These are phyloP conservation scores for Phymastichus coffea DNA, from an alignment of 1,140 invertebrate genomes.

Conservation along the genomic window DNA sequence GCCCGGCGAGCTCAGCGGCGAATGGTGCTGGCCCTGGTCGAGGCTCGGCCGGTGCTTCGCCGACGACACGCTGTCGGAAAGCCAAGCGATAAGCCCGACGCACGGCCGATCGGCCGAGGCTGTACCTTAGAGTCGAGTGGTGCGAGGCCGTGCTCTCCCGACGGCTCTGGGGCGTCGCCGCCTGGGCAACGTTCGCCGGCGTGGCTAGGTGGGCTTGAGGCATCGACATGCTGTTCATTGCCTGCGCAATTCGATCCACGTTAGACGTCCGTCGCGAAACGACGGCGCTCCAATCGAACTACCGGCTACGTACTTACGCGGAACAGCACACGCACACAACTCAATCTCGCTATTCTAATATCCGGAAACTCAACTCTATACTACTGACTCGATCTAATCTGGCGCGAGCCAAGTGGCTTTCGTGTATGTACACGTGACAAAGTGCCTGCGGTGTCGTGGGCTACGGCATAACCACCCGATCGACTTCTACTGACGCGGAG, in stretches of 20 bases:
- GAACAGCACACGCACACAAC: no score
- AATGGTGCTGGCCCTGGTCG: constrained; percentile 31
- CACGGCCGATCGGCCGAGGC: constrained; percentile 21
- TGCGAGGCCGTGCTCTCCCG: constrained; percentile 65
- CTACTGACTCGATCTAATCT: no score
- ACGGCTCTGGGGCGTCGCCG: constrained; percentile 50
- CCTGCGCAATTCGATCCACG: constrained; percentile 54
- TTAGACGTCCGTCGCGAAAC: no score
- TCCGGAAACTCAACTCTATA: no score
- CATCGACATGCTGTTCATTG: constrained; percentile 66
- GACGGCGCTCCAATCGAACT: no score
- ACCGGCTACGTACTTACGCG: no score
- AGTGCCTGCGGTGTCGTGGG: no score
- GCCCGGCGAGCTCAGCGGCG: constrained; percentile 43
- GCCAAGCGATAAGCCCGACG: constrained; percentile 3
- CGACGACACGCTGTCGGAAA: constrained; percentile 38
- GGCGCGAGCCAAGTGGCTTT: no score
- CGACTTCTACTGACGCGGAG: no score
- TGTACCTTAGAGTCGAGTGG: constrained; percentile 55
- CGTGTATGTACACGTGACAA: no score
- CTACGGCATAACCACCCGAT: no score
- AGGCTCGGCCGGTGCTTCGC: constrained; percentile 45
- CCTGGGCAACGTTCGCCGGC: constrained; percentile 37
- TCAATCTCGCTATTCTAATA: no score
- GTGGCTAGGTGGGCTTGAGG: constrained; percentile 39